Evolutionary conservation across 2,113 vertebrate genomes (phyloP).

Genomic region (Ceyx cyanopectus): DNA sequence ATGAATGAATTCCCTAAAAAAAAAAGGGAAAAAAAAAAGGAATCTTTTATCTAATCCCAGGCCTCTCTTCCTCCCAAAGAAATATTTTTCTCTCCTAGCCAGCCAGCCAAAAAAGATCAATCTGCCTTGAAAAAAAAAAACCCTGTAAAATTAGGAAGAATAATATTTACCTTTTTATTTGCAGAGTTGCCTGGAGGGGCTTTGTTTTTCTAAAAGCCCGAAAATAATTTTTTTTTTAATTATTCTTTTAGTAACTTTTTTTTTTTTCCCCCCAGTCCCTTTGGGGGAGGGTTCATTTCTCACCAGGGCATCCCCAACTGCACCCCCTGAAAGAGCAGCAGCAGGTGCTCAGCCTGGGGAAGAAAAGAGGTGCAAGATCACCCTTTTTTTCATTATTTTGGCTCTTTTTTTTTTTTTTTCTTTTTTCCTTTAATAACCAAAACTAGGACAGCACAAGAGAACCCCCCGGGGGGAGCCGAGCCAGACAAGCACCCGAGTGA

Average conservation of each 20-base stretch:
- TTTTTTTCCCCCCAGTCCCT: background rate
- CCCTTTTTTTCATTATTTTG: background rate
- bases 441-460: constrained; percentile 47
- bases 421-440: background rate
- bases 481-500: constrained; percentile 63
- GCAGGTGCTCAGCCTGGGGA: background rate
- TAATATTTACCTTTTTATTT: constrained; percentile 22
- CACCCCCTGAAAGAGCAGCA: constrained; percentile 4
- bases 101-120: constrained; percentile 22
- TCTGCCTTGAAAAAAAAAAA: constrained; percentile 44
- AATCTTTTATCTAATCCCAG: constrained; percentile 54
- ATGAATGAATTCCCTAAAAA: constrained; percentile 49
- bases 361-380: constrained; percentile 8
- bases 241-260: background rate
- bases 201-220: constrained; percentile 19
- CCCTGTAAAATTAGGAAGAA: constrained; percentile 47
- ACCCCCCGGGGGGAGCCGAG: constrained; percentile 43
- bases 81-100: constrained; percentile 36
- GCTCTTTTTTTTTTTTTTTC: too few relatives aligned
- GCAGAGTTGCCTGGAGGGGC: constrained; percentile 12
- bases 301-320: background rate
- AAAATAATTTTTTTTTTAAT: background rate
- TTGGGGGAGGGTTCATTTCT: background rate
- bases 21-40: background rate
- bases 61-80: constrained; percentile 32